phyloP scores from a whole-genome alignment of 2,888 invertebrate species.

The Noctua pronuba region DNA sequence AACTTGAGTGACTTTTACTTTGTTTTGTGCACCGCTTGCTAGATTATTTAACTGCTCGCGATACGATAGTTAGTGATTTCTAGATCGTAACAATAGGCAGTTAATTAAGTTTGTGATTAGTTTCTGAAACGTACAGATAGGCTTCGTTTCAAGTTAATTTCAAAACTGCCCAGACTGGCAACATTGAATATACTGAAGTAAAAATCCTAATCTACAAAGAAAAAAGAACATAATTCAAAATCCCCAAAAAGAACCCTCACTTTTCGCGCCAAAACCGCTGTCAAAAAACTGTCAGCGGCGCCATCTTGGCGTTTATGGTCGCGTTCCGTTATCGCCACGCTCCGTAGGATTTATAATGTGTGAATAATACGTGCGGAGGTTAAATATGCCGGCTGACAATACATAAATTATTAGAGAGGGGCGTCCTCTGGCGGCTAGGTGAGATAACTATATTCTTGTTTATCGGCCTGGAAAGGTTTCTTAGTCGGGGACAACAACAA shows the following conservation, averaged over 20 bases:
- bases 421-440: constrained; percentile 73
- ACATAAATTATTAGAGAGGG: constrained; percentile 87
- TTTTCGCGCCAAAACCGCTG: constrained; percentile 83
- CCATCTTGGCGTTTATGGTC: constrained; percentile 82
- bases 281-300: constrained; percentile 81
- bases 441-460: constrained; percentile 87
- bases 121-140: background rate
- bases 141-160: background rate
- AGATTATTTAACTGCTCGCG: constrained; percentile 12
- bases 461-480: constrained; percentile 84
- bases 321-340: constrained; percentile 85
- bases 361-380: constrained; percentile 86
- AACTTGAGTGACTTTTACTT: constrained; percentile 40
- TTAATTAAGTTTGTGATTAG: constrained; percentile 1
- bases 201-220: background rate
- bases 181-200: background rate
- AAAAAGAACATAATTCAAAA: constrained; percentile 40
- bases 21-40: constrained; percentile 26
- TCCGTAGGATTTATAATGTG: constrained; percentile 89
- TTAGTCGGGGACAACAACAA: constrained; percentile 77
- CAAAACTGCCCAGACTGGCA: background rate
- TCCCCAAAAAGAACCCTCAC: constrained; percentile 52
- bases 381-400: constrained; percentile 87
- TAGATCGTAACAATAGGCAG: background rate
- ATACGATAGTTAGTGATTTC: constrained; percentile 1